Evolutionary conservation across 1,140 invertebrate genomes (phyloP), one percentile per base, ranked within the genome.

Genomic region (Agrypnia vestita): DNA sequence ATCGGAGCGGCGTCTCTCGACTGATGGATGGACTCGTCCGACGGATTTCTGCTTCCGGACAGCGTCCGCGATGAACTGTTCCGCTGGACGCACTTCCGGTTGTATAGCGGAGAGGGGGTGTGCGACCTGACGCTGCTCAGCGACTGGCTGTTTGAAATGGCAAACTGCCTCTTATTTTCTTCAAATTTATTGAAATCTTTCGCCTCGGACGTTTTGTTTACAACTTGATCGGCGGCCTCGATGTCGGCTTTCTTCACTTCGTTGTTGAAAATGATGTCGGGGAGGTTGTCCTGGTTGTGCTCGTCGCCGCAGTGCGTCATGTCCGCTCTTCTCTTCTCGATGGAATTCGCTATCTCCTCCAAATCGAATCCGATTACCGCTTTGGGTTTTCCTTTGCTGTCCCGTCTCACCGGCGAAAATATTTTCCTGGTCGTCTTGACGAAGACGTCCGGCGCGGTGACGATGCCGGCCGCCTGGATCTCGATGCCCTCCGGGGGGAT

Each of bases 341-440:
- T 81, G 11, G 80, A 78, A 77, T 78, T 88, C n/a, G 84, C 85
- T 64, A 90, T 83, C 59, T 89, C 89, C 82, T 89, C 89, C 3
- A 90, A 87, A 72, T 89, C 84, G 13, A 90, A 84, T 43, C 88
- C 88, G 84, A 90, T 90, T 0, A 89, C 89, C 15, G 88, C 88
- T 81, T 86, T 86, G 0, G 89, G 86, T 15, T 89, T 84, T 0
- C 90, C 87, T 77, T 91, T 90, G 10, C 89, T 89, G 55, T 90
- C 90, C 71, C 89, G 86, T 12, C 91, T 90, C 10, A 95, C 90
- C 0, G 94, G 93, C 0, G 93, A 93, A 81, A 95, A 95, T 76
- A 95, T 91, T 88, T 94, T 95, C 43, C 94, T 89, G 64, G 93
- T 95, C 0, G 94, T 95, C 84, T 94, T 94, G 0, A 95, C 93